phyloP scores from a whole-genome alignment of 2,113 vertebrate genomes.

The Miniopterus natalensis region DNA sequence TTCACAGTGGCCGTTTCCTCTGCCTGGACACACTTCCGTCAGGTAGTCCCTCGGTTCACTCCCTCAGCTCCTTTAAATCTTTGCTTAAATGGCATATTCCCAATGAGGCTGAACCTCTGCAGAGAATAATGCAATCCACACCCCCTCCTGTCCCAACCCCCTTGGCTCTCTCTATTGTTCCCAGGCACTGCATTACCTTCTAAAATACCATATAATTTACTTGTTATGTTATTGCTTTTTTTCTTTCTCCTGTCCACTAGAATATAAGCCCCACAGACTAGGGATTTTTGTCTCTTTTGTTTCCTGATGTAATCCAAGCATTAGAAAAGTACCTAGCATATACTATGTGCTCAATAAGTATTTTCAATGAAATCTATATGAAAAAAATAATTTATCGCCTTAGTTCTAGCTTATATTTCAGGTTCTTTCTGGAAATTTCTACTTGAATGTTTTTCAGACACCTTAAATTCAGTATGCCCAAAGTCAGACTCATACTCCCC shows the following conservation, averaged over 20 bases:
- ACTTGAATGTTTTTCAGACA: not conserved
- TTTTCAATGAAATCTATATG: not conserved
- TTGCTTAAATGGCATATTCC: not conserved
- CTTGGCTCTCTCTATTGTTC: not conserved
- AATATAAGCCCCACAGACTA: not conserved
- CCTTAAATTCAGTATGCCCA: not conserved
- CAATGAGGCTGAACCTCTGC: not conserved
- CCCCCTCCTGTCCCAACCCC: not conserved
- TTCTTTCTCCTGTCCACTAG: not conserved
- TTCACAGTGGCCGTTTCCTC: not conserved
- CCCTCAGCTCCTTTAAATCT: not conserved
- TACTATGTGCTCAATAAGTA: not conserved
- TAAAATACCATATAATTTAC: not conserved
- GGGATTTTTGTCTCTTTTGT: conserved; percentile 6
- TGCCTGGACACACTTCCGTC: not conserved
- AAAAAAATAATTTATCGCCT: not conserved
- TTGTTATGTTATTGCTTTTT: not conserved
- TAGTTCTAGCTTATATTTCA: not conserved
- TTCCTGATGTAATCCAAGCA: not conserved
- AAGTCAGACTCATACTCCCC: not conserved
- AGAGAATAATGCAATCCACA: not conserved
- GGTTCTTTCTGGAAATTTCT: conserved; percentile 34
- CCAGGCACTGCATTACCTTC: not conserved
- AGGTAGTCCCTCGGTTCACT: not conserved
- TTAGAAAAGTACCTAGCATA: not conserved